phyloP scores from a whole-genome alignment of 2,113 vertebrate genomes.

The Sinosuthora webbiana region DNA sequence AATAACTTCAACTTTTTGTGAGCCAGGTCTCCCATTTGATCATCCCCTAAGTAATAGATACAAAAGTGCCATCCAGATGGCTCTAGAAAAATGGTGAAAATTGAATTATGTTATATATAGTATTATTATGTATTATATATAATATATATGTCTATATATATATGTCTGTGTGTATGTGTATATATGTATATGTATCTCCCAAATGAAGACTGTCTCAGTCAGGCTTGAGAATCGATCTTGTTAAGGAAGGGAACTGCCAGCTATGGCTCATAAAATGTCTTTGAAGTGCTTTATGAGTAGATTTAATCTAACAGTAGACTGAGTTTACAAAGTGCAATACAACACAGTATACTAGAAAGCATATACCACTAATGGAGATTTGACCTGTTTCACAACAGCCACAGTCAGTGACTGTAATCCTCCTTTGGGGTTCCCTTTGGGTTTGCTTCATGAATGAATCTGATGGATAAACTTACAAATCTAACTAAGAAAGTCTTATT shows the following conservation, averaged over 20 bases:
- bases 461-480: neutral
- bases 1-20: neutral
- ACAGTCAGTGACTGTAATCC: neutral
- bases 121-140: neutral
- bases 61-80: neutral
- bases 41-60: neutral
- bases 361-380: neutral
- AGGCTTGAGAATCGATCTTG: neutral
- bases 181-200: accelerated
- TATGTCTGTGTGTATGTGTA: accelerated
- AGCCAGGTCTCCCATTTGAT: neutral
- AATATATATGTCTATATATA: accelerated
- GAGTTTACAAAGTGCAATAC: neutral
- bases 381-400: neutral
- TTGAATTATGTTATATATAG: neutral
- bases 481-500: neutral
- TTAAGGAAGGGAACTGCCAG: neutral
- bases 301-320: neutral
- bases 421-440: neutral
- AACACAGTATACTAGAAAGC: neutral
- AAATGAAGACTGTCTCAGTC: neutral
- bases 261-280: neutral
- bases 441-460: neutral
- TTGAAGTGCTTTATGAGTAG: neutral
- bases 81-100: neutral